Evolutionary conservation across 1,140 invertebrate genomes (phyloP).

Genomic region (Steinernema khuongi): DNA sequence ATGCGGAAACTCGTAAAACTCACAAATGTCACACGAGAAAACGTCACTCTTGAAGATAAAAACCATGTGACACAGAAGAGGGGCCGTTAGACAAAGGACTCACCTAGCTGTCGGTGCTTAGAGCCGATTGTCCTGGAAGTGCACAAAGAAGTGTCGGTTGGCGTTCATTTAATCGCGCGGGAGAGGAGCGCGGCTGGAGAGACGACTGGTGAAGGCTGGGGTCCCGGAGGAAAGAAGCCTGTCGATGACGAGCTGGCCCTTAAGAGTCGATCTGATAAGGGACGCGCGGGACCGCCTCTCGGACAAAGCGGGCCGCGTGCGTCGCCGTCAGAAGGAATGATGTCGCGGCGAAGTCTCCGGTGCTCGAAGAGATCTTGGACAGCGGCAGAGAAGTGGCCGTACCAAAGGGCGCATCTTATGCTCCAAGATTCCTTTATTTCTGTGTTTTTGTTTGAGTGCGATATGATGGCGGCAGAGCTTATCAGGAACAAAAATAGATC

Average conservation of each 20-base stretch:
- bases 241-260: conserved; percentile 9
- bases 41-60: too few species aligned
- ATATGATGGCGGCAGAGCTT: too few species aligned
- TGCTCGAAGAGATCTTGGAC: background rate
- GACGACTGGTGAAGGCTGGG: background rate
- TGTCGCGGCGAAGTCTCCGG: background rate
- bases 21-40: too few species aligned
- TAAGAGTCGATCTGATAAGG: conserved; percentile 15
- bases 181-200: background rate
- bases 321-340: background rate
- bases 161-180: conserved; percentile 9
- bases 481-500: too few species aligned
- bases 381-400: background rate
- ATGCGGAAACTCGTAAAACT: too few species aligned
- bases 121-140: conserved; percentile 9
- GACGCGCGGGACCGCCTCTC: background rate
- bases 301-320: conserved; percentile 1
- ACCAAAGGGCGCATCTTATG: background rate
- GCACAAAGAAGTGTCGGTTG: background rate
- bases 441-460: background rate
- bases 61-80: background rate
- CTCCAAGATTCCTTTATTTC: background rate
- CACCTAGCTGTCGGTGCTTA: background rate
- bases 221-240: background rate
- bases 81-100: background rate